Conservation (phyloP, 2,888 invertebrate genomes). For the Pyrrhia umbra region DNA sequence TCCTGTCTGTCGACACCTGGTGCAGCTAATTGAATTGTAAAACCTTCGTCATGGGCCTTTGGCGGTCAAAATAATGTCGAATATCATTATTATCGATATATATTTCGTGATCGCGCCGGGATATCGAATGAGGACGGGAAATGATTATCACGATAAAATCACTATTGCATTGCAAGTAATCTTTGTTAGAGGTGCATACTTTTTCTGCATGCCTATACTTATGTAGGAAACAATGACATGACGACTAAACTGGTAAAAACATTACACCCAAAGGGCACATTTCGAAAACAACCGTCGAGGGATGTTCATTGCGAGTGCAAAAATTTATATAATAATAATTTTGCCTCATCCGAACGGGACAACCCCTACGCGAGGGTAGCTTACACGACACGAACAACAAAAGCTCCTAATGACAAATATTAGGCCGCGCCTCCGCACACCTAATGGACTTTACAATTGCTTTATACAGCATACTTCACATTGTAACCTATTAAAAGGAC, state of each 20-base stretch:
- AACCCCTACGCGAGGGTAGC: conserved; percentile 73
- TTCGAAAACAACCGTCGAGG: conserved; percentile 75
- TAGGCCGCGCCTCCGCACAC: conserved; percentile 78
- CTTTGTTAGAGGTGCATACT: conserved; percentile 16
- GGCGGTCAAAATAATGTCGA: conserved; percentile 84
- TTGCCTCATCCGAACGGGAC: conserved; percentile 76
- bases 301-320: conserved; percentile 76
- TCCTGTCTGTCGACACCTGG: conserved; percentile 84
- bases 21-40: conserved; percentile 88
- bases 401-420: conserved; percentile 87
- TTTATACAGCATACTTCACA: conserved; percentile 73
- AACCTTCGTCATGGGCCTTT: conserved; percentile 86
- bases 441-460: conserved; percentile 87
- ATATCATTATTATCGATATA: conserved; percentile 85
- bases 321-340: conserved; percentile 84
- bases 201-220: conserved; percentile 1
- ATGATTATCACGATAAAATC: conserved; percentile 68
- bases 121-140: conserved; percentile 71
- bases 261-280: conserved; percentile 82
- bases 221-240: conserved; percentile 25
- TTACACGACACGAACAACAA: conserved; percentile 79
- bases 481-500: conserved; percentile 76
- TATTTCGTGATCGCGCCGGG: conserved; percentile 79
- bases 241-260: conserved; percentile 49
- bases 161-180: conserved; percentile 35